Conservation (phyloP, 2,797 vertebrate genomes). For the Sorex maritimensis region DNA sequence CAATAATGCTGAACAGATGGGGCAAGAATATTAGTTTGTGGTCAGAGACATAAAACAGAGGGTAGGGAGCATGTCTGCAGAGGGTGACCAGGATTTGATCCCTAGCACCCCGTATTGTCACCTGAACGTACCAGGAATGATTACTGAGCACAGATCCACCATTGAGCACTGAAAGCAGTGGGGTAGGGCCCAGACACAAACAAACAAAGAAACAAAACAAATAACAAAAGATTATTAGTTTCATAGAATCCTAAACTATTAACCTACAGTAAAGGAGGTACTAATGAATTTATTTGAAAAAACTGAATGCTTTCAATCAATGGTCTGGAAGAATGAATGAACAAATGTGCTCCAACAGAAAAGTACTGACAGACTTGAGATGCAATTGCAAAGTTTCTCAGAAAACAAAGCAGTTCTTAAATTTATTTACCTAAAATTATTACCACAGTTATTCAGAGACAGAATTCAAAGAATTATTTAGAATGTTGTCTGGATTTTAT, state of each 20-base stretch:
- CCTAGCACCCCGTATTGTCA: too few relatives aligned
- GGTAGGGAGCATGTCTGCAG: too few relatives aligned
- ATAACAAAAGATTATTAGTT: neutral
- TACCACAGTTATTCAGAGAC: neutral
- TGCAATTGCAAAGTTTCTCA: neutral
- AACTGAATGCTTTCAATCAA: neutral
- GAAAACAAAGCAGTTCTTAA: neutral
- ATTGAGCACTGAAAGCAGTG: too few relatives aligned
- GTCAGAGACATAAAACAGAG: too few relatives aligned
- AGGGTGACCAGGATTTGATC: too few relatives aligned
- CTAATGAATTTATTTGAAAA: constrained; percentile 6
- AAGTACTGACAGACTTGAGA: neutral
- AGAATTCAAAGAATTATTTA: neutral
- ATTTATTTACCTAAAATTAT: neutral
- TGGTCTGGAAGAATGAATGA: neutral
- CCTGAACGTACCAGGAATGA: too few relatives aligned
- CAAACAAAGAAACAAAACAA: neutral
- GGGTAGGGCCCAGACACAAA: constrained; percentile 13
- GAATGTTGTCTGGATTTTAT: neutral
- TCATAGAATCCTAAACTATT: constrained; percentile 45
- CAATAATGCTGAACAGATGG: too few relatives aligned
- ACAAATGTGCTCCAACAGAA: neutral
- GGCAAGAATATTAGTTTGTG: too few relatives aligned
- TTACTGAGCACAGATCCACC: too few relatives aligned
- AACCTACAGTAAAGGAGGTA: neutral